phyloP scores from a whole-genome alignment of 2,113 vertebrate genomes.

The Sceloporus undulatus region DNA sequence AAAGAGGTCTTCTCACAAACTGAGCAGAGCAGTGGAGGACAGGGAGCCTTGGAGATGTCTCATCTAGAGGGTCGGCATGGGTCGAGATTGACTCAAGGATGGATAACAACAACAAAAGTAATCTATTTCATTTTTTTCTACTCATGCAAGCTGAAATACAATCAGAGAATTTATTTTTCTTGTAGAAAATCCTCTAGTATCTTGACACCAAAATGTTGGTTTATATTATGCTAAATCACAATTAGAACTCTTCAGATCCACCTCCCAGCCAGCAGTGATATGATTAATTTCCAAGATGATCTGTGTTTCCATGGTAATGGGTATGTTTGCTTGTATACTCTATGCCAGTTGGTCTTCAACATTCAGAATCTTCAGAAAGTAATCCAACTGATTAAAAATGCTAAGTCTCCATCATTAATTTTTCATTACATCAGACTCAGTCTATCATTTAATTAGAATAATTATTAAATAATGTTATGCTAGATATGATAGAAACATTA shows the following conservation, averaged over 20 bases:
- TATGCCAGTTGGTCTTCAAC: constrained; percentile 56
- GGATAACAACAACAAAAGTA: background rate
- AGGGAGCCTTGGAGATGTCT: too few species aligned
- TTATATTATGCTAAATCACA: constrained; percentile 55
- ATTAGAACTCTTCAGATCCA: constrained; percentile 67
- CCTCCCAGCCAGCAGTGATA: constrained; percentile 25
- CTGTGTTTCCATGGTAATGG: constrained; percentile 77
- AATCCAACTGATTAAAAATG: constrained; percentile 72
- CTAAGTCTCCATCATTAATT: constrained; percentile 59
- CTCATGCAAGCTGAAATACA: background rate
- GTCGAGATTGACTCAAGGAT: too few species aligned
- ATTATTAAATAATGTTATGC: constrained; percentile 68
- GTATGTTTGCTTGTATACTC: constrained; percentile 78
- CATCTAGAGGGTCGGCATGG: too few species aligned
- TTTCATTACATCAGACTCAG: constrained; percentile 61
- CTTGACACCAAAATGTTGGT: constrained; percentile 54
- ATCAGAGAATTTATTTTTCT: background rate
- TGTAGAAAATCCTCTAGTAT: constrained; percentile 23
- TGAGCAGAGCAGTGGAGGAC: too few species aligned
- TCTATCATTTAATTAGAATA: constrained; percentile 60
- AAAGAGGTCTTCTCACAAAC: too few species aligned
- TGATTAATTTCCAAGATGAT: constrained; percentile 84
- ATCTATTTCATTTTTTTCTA: background rate
- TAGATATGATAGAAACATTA: background rate
- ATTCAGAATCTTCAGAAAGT: constrained; percentile 61